These are phyloP conservation scores for Sclerodermus sp. DNA, from an alignment of 2,888 invertebrate species.

Conservation along the genomic window DNA sequence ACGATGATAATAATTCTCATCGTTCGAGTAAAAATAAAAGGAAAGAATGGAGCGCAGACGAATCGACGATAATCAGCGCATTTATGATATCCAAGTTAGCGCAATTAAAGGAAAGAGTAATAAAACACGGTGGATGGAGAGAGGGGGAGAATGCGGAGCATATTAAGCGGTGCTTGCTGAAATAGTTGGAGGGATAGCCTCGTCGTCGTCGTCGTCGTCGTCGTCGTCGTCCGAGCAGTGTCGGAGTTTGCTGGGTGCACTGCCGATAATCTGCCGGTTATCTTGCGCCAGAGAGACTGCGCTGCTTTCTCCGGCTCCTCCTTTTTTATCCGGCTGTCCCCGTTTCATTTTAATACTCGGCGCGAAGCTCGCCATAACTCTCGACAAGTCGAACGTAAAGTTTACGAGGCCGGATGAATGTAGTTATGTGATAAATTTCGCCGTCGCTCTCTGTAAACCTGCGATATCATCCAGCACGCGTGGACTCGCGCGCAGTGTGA, in stretches of 20 bases:
- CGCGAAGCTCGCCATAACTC: conserved; percentile 25
- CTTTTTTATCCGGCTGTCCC: conserved; percentile 2
- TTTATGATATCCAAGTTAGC: no score
- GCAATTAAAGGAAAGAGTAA: no score
- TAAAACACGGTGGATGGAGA: no score
- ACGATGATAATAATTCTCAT: no score
- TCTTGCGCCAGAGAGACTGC: background rate
- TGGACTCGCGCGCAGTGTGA: background rate
- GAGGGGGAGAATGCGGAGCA: no score
- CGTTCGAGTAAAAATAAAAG: no score
- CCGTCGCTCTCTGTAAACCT: conserved; percentile 24
- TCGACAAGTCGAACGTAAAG: conserved; percentile 33
- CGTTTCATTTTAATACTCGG: conserved; percentile 17
- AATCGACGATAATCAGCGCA: no score
- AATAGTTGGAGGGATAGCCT: no score
- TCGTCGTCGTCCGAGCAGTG: no score
- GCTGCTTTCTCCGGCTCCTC: conserved; percentile 1
- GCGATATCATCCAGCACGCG: conserved; percentile 6
- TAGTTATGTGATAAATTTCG: conserved; percentile 40
- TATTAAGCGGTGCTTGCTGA: background rate
- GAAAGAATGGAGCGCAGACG: no score
- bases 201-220: no score
- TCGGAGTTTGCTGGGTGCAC: background rate
- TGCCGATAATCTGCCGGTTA: background rate
- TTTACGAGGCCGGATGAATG: conserved; percentile 40